Evolutionary conservation across 2,113 vertebrate genomes (phyloP), one percentile per base, ranked within the genome.

Genomic region (Pterophyllum scalare): DNA sequence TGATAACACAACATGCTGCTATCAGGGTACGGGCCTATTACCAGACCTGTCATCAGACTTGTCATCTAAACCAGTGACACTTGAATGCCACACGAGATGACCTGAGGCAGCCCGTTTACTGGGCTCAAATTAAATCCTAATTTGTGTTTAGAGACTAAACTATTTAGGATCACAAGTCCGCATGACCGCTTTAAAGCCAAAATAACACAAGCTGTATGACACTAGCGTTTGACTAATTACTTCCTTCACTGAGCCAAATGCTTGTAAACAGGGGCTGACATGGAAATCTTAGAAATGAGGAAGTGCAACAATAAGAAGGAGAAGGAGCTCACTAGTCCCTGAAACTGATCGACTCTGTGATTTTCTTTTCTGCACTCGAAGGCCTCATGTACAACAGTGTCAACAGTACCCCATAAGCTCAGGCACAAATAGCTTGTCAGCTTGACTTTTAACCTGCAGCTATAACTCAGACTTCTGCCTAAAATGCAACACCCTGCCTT

Each of bases 401-500:
- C 61, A 86, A 89, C 92, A 86, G 83, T 7, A 81, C 72, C 70
- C 5, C 33, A 58, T 76, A 24, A 79, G 82, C 77, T 75, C 19
- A 20, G 70, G 81, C 87, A 84, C 91, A 92, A 90, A 92, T 61
- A 4, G 56, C 75, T 81, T 62, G 31, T 79, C 89, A 90, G 82
- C 83, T 84, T 91, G 89, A 92, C 92, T 59, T 93, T 87, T 92
- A 87, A 92, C 91, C 90, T 80, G 35, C 49, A 59, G 74, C 89
- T 56, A 79, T 89, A 87, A 88, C 78, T 91, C 87, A 84, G 79
- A 28, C 83, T 65, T 15, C 22, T 9, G 8, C 78, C 28, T 64
- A 77, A 75, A 87, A 72, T 11, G 11, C 56, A 85, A 43, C 86
- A 81, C 74, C 58, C 35, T 81, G 33, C 11, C 31, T 58, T 67